Evolutionary conservation across 2,113 vertebrate genomes (phyloP).

Genomic region (Xenopus tropicalis): UCB_Xtro_10.0 CM004443.2:156673501-156674000

Average conservation of each 20-base stretch:
- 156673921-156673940: constrained; percentile 13
- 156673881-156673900: background rate
- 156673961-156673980: constrained; percentile 29
- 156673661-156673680: constrained; percentile 92
- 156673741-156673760: background rate
- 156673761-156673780: no score
- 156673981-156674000: constrained; percentile 18
- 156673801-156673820: constrained; percentile 48
- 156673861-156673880: background rate
- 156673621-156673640: constrained; percentile 89
- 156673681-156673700: constrained; percentile 78
- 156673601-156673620: constrained; percentile 94
- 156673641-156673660: constrained; percentile 95
- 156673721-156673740: background rate
- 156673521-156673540: constrained; percentile 27
- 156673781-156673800: background rate
- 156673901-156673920: background rate
- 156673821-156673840: constrained; percentile 42
- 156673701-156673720: background rate
- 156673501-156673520: constrained; percentile 90
- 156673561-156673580: background rate
- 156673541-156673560: background rate
- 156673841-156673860: background rate
- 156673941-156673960: constrained; percentile 8
- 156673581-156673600: constrained; percentile 75